Evolutionary conservation across 2,888 invertebrate species (phyloP), one percentile per base, ranked within the genome.

Genomic region (Drosophila formosana): DNA sequence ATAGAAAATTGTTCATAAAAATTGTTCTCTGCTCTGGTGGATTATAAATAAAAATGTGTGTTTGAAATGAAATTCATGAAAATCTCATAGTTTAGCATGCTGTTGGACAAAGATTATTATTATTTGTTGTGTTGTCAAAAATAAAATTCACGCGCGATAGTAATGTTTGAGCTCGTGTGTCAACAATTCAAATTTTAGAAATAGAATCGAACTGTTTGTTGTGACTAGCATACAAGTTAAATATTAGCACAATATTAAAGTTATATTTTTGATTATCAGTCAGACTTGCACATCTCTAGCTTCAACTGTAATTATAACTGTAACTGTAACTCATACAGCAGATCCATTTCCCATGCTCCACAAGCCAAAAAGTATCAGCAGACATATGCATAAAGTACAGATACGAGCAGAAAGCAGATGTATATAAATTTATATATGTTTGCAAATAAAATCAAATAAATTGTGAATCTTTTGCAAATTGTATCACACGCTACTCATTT

Each of bases 391-490:
- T 3, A 37, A n/a, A 43, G 37, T 3, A 25, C 3, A 45, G 4
- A 50, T 18, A 51, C 18, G 4, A 18, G 13, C n/a, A 25, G 6
- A 6, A 18, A 18, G 18, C n/a, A 50, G 41, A 26, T 51, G 32
- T 8, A 18, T 37, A 45, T 4, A 26, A 23, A n/a, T 25, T 18
- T 1, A 32, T 23, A 18, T 46, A 30, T 39, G n/a, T 43, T 32
- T 34, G 26, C 49, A 50, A n/a, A 58, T 37, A 25, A 11, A 56
- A 51, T 74, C 39, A 50, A 68, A 64, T 47, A 50, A 61, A 61
- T 34, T 58, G 57, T 18, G 32, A 43, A 43, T 70, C 6, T 46
- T 45, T 64, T 49, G 43, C 37, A 47, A 78, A 67, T 64, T 64
- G 45, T 50, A 53, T 62, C 43, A 64, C 45, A 65, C 62, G 64